Evolutionary conservation across 1,140 invertebrate species (phyloP).

Genomic region (Thalassaphorura encarpata): DNA sequence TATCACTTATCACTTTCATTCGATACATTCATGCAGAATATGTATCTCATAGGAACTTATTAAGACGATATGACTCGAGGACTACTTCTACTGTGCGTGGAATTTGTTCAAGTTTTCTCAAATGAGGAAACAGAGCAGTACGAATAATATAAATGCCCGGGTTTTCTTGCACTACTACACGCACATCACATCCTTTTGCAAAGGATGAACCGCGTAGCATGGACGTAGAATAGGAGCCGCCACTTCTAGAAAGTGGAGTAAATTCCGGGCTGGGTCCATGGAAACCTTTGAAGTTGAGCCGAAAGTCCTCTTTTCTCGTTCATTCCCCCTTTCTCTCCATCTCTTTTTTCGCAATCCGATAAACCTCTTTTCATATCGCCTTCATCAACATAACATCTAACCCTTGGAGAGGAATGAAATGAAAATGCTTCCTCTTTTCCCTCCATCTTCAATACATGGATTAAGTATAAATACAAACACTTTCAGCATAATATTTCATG

Average conservation of each 20-base stretch:
- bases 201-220: neutral
- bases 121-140: neutral
- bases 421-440: neutral
- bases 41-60: too few species aligned
- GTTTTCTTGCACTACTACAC: neutral
- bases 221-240: neutral
- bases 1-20: too few species aligned
- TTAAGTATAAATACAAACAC: neutral
- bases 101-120: too few species aligned
- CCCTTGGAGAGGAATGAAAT: too few species aligned
- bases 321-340: conserved; percentile 14
- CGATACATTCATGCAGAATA: too few species aligned
- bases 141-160: neutral
- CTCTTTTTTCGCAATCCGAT: conserved; percentile 22
- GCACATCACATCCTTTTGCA: neutral
- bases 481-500: neutral
- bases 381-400: too few species aligned
- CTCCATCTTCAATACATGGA: neutral
- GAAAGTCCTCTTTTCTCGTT: conserved; percentile 28
- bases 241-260: neutral
- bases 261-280: neutral
- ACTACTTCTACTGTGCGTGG: too few species aligned
- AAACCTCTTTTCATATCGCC: too few species aligned
- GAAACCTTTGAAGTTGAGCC: conserved; percentile 32
- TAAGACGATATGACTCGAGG: too few species aligned